These are phyloP conservation scores for Apeltes quadracus DNA, from an alignment of 2,113 vertebrate genomes.

Conservation along the genomic window DNA sequence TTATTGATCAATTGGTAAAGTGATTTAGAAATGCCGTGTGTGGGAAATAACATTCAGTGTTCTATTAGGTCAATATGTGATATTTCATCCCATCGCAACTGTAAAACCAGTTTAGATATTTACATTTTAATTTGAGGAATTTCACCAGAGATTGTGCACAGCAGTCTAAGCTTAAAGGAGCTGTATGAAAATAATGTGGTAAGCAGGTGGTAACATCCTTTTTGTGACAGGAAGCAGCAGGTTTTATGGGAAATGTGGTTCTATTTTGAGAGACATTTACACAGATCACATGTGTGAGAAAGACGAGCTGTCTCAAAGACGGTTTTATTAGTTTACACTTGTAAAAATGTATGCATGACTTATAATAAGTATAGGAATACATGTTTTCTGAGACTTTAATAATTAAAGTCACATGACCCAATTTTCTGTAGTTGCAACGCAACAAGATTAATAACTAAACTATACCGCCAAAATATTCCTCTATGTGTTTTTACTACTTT, in stretches of 20 bases:
- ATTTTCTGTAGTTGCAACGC: neutral
- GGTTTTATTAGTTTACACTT: slow-evolving; percentile 4
- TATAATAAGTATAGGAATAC: neutral
- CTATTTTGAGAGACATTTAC: slow-evolving; percentile 34
- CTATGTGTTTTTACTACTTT: slow-evolving; percentile 34
- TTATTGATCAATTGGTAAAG: slow-evolving; percentile 23
- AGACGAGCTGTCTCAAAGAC: neutral
- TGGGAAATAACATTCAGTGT: slow-evolving; percentile 15
- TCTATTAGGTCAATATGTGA: slow-evolving; percentile 25
- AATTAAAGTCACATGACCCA: no score
- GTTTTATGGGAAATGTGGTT: slow-evolving; percentile 55
- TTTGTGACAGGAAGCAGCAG: slow-evolving; percentile 42
- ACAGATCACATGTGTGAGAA: slow-evolving; percentile 31
- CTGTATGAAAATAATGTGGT: slow-evolving; percentile 9
- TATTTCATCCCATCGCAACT: slow-evolving; percentile 10
- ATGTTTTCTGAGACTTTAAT: neutral
- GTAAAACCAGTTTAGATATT: slow-evolving; percentile 16
- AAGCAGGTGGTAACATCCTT: slow-evolving; percentile 26
- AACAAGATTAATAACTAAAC: slow-evolving; percentile 44
- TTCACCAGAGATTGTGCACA: neutral
- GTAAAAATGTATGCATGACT: neutral
- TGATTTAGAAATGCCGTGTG: neutral
- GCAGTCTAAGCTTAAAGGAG: neutral
- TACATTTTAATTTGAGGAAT: neutral
- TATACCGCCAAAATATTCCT: slow-evolving; percentile 35